A percentile compares a stretch with the other conserved stretches of the same genome.
Conservation (phyloP, 2,113 vertebrate species). For the Seriola dumerili region DNA sequence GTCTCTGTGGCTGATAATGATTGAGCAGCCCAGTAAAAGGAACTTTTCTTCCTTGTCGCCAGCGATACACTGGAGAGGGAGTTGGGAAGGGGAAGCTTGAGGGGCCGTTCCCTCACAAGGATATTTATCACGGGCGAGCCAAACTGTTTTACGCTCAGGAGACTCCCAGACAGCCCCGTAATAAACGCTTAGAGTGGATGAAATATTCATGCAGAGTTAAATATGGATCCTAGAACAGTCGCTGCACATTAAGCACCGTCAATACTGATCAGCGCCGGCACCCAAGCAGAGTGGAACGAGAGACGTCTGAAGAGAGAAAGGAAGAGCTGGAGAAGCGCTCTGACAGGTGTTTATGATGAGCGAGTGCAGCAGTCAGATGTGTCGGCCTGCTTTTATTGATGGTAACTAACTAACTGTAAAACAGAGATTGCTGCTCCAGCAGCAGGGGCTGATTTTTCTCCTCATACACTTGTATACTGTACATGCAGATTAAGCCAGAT, state of each 20-base stretch:
- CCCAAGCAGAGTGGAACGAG: slow-evolving; percentile 49
- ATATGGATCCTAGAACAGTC: slow-evolving; percentile 79
- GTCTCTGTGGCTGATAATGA: slow-evolving; percentile 43
- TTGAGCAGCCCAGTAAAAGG: slow-evolving; percentile 55
- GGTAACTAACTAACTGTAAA: slow-evolving; percentile 66
- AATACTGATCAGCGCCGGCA: slow-evolving; percentile 78
- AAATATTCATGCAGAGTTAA: slow-evolving; percentile 85
- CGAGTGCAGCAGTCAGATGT: slow-evolving; percentile 51
- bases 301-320: slow-evolving; percentile 3
- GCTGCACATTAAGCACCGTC: slow-evolving; percentile 72
- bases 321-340: slow-evolving; percentile 19
- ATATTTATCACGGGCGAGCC: slow-evolving; percentile 76
- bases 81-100: slow-evolving; percentile 57
- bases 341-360: slow-evolving; percentile 58
- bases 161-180: slow-evolving; percentile 72
- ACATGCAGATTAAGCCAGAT: neutral
- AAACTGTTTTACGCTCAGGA: slow-evolving; percentile 70
- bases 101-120: slow-evolving; percentile 49
- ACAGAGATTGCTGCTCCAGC: slow-evolving; percentile 50
- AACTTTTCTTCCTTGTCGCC: slow-evolving; percentile 53
- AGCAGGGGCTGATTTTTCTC: slow-evolving; percentile 40
- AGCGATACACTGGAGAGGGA: slow-evolving; percentile 30
- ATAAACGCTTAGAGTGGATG: slow-evolving; percentile 79
- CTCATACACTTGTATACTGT: neutral
- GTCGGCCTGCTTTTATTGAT: slow-evolving; percentile 56